Conservation (phyloP, 2,797 vertebrate genomes). For the Acrossocheilus fasciatus region DNA sequence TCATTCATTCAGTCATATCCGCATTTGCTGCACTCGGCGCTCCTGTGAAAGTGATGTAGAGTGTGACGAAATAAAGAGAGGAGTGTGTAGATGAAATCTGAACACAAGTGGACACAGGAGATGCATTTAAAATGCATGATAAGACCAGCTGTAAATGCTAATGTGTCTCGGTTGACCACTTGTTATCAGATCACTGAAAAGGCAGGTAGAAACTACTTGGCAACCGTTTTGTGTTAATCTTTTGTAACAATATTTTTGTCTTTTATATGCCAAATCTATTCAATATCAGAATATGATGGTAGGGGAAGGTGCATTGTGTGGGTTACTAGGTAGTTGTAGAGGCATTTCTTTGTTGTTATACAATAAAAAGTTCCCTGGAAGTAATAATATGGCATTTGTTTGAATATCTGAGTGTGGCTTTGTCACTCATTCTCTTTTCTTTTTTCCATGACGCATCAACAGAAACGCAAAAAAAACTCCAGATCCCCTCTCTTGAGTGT, state of each 20-base stretch:
- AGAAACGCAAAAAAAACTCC: background rate
- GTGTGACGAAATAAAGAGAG: background rate
- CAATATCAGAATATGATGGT: background rate
- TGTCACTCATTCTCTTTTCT: background rate
- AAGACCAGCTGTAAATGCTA: background rate
- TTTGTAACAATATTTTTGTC: background rate
- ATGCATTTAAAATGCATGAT: background rate
- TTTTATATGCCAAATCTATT: background rate
- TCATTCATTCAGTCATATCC: background rate
- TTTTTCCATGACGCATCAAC: background rate
- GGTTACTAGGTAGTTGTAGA: background rate
- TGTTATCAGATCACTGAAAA: background rate
- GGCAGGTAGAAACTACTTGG: background rate
- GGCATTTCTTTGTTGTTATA: background rate
- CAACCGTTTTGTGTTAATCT: background rate
- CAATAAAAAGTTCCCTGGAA: background rate
- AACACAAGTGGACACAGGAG: background rate
- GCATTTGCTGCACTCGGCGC: background rate
- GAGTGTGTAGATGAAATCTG: background rate
- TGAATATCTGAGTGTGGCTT: background rate
- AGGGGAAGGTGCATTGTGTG: background rate
- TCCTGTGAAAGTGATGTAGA: background rate
- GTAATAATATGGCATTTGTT: background rate
- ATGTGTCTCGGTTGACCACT: background rate
- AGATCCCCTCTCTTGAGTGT: slow-evolving; percentile 57